Base-by-base conservation (phyloP, 1,140 invertebrate species). In the Lepidurus apus region DNA sequence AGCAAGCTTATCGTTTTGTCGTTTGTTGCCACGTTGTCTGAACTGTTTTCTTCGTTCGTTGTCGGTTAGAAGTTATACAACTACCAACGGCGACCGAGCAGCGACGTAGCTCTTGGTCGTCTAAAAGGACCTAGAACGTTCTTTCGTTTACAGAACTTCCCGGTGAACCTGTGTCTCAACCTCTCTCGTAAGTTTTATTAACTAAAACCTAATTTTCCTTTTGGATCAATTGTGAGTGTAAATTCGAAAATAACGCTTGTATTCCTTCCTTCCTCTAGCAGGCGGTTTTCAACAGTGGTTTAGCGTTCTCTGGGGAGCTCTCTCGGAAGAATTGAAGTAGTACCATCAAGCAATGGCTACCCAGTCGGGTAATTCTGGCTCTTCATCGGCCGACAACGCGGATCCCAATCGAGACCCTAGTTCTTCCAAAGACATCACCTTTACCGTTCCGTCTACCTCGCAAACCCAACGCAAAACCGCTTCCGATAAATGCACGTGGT, bases 401-500 rank as follows among this genome's bases (percentile, higher is more conserved):
- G 47, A 65, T n/a, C 6, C 9, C 47, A 65, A 11, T n/a, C 47
- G 47, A 65, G 47, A 4, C 1, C 47, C 47, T 65, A 1, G 13
- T 13, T 65, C 9, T 1, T 65, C 47, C 21, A 65, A 65, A 65
- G 47, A 65, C 13, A 65, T 10, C 11, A 1, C 0, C 3, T 13
- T n/a, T 21, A 10, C 13, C 13, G 47, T 21, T 21, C 6, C 47
- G 21, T 7, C 4, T 9, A 26, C 1, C 2, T 65, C 47, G 6
- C 47, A 65, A 65, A 21, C 21, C 6, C 7, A 65, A 11, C 47
- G 47, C 47, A 65, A 65, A 7, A 21, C 9, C 53, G 1, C 26
- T 26, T 1, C 26, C 2, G 47, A 65, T 17, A 78, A 79, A 45
- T 76, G 75, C 43, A 88, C 87, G 81, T 97, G 95, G 95, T 87